These are phyloP conservation scores for Stenchaetothrips biformis DNA, from an alignment of 2,888 invertebrate species.

Conservation along the genomic window DNA sequence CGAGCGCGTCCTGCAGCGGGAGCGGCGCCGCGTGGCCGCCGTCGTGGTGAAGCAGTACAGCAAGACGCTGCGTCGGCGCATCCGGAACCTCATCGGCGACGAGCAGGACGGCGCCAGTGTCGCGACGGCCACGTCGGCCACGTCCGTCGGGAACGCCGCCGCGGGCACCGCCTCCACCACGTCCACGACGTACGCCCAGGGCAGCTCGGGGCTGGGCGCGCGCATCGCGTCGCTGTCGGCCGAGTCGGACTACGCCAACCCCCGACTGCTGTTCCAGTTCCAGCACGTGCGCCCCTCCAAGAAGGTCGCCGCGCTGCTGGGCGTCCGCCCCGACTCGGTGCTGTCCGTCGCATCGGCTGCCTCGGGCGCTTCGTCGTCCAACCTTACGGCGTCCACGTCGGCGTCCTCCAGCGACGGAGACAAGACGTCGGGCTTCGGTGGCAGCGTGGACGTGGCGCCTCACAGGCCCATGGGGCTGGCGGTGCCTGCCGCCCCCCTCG, in stretches of 20 bases:
- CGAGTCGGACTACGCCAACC: conserved; percentile 80
- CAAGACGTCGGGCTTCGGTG: conserved; percentile 39
- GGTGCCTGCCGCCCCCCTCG: conserved; percentile 38
- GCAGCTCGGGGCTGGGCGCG: conserved; percentile 77
- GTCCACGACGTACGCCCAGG: conserved; percentile 60
- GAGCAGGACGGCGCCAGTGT: background rate
- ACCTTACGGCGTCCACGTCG: conserved; percentile 48
- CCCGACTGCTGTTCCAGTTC: conserved; percentile 59
- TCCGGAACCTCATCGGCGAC: background rate
- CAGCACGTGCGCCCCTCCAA: conserved; percentile 39
- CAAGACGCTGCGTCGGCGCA: conserved; percentile 44
- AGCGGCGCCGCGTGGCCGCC: conserved; percentile 41
- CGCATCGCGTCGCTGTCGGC: conserved; percentile 62
- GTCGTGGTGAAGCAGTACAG: conserved; percentile 44
- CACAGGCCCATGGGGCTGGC: conserved; percentile 3
- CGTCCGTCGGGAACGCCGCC: conserved; percentile 39
- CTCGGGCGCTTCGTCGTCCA: background rate
- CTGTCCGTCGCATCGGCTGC: conserved; percentile 52
- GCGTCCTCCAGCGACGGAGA: conserved; percentile 54
- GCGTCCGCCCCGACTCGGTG: conserved; percentile 46
- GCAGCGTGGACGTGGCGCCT: conserved; percentile 33
- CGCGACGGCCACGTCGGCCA: conserved; percentile 35
- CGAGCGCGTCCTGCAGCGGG: conserved; percentile 34
- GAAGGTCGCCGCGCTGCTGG: conserved; percentile 39
- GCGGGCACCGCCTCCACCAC: background rate